Evolutionary conservation across 2,888 invertebrate genomes (phyloP).

Genomic region (Agriopis marginaria): DNA sequence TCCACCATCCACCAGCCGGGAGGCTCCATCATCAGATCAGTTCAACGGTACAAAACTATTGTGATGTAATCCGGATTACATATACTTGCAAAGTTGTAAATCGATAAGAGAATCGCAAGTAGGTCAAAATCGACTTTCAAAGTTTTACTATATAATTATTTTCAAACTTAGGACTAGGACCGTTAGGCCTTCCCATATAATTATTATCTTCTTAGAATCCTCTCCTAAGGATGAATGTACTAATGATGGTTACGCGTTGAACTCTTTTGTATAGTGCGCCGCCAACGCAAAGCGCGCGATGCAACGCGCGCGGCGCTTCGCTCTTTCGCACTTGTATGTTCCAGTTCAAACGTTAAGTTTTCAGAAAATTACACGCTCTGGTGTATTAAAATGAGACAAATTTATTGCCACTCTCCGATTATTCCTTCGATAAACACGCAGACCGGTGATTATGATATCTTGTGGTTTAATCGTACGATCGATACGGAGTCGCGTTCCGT

Average conservation of each 20-base stretch:
- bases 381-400: slow-evolving; percentile 85
- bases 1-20: too few relatives aligned
- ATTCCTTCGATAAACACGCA: slow-evolving; percentile 83
- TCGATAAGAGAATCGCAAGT: too few relatives aligned
- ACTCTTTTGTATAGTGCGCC: slow-evolving; percentile 72
- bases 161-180: too few relatives aligned
- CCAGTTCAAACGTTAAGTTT: slow-evolving; percentile 67
- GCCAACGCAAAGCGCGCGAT: slow-evolving; percentile 48
- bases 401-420: slow-evolving; percentile 83
- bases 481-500: slow-evolving; percentile 82
- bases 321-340: slow-evolving; percentile 59
- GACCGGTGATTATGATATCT: slow-evolving; percentile 87
- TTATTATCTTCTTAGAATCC: neutral
- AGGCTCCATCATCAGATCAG: too few relatives aligned
- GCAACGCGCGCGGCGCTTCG: slow-evolving; percentile 26
- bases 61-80: too few relatives aligned
- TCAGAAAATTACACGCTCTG: slow-evolving; percentile 78
- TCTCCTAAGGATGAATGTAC: slow-evolving; percentile 9
- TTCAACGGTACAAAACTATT: too few relatives aligned
- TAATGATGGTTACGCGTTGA: slow-evolving; percentile 68
- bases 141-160: too few relatives aligned
- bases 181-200: neutral
- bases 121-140: too few relatives aligned
- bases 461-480: slow-evolving; percentile 81
- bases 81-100: too few relatives aligned